Base-by-base conservation (phyloP, 1,140 invertebrate species). In the Goniozus legneri region DNA sequence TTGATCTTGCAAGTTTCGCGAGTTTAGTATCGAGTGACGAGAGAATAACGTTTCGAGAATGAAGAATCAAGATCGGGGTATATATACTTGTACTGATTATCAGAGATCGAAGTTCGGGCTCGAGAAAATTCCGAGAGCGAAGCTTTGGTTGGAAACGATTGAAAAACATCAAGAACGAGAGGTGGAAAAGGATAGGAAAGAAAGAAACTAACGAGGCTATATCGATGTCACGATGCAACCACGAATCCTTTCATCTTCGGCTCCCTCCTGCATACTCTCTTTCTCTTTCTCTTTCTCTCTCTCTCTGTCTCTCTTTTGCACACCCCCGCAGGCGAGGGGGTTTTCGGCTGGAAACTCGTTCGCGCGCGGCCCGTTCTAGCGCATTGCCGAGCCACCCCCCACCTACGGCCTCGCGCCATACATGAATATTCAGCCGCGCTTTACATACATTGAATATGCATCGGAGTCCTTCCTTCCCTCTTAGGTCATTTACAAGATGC, bases 361-460 rank as follows among this genome's bases (percentile, higher is more conserved):
- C 48, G 24, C 20, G 36, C 20, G 36, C 18, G 34, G 36, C 47
- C 54, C 54, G 56, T 63, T 58, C 66, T 67, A 63, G 64, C 67
- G 58, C 64, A 66, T 71, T 69, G 59, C 64, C 64, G 56, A 58
- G 48, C 62, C 53, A 54, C 65, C 55, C n/a, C 60, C 67, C 67
- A 66, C 61, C n/a, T n/a, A n/a, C n/a, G n/a, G n/a, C n/a, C n/a
- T n/a, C n/a, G n/a, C n/a, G n/a, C 66, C 60, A 69, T 62, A 64
- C 64, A 72, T 72, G 68, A 72, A 72, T 72, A 72, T 72, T 70
- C 69, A 72, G 64, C 47, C 52, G 41, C 56, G 61, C 64, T 72
- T 72, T 72, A 69, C 69, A 72, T 72, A 71, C 58, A 69, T 62
- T 72, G 69, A 72, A 72, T 72, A 72, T 72, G 69, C 66, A 72